Base-by-base conservation (phyloP, 1,140 invertebrate genomes). In the Ectropis grisescens region DNA sequence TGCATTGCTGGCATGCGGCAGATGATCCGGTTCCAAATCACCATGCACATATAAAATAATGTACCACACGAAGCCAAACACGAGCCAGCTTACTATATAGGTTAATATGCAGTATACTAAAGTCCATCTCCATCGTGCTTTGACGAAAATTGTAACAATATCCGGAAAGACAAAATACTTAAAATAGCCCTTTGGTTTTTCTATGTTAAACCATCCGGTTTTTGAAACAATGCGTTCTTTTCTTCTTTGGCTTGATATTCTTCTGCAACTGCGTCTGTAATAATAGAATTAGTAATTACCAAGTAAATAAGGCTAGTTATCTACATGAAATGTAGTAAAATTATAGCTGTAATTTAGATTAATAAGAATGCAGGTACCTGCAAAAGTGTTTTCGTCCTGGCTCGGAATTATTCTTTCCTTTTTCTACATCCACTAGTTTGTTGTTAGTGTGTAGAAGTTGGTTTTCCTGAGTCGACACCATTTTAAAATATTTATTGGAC, bases 81-180 rank as follows among this genome's bases (percentile, higher is more conserved):
- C 16, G 2, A 88, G 60, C 90, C 90, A 92, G 11, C 83, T 84
- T 7, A 85, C 29, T 8, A 90, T 62, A 59, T 90, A 90, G n/a
- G 86, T 85, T 41, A 88, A 65, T 8, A 88, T 83, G 53, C 90
- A 89, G 19, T 88, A 81, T 2, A 90, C 41, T 3, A 91, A 49
- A n/a, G 88, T 89, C 83, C 87, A 91, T 5, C 87, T 72, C 91
- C 90, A 92, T 54, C 87, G 80, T 14, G 74, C 66, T 32, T 85
- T 82, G 2, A 85, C 62, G 10, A 86, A 67, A 2, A 70, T 76
- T 1, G 74, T 82, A 35, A 84, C 78, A 11, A 84, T 58, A 36
- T 85, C 87, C 2, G 83, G 84, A 26, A 90, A 56, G 55, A 86
- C 88, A 4, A 80, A 70, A 37, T 84, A 58, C 34, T 78, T 68